Evolutionary conservation across 1,140 invertebrate species (phyloP).

Genomic region (Cataglyphis hispanica): DNA sequence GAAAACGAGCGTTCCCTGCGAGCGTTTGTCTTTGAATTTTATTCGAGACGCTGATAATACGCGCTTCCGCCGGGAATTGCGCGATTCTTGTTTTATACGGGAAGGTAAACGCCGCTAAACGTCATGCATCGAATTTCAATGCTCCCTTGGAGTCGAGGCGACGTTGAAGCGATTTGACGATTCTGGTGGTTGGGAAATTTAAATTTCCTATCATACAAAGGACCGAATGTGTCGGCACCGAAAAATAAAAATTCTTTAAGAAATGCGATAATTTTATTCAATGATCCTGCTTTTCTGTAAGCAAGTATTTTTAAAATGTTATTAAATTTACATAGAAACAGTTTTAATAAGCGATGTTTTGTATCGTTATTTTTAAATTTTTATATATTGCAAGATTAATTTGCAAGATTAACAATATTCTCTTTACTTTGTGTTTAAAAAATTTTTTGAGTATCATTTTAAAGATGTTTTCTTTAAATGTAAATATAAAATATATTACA

Average conservation of each 20-base stretch:
- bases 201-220: conserved; percentile 49
- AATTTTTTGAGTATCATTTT: background rate
- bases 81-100: conserved; percentile 67
- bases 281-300: background rate
- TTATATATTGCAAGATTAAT: background rate
- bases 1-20: conserved; percentile 66
- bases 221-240: conserved; percentile 32
- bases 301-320: conserved; percentile 7
- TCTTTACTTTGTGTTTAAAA: background rate
- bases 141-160: conserved; percentile 39
- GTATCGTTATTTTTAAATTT: background rate
- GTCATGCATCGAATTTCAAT: conserved; percentile 65
- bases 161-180: conserved; percentile 41
- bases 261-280: conserved; percentile 42
- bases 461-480: background rate
- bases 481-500: background rate
- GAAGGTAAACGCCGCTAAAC: conserved; percentile 38
- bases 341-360: background rate
- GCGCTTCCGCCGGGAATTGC: conserved; percentile 70
- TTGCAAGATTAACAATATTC: background rate
- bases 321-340: background rate
- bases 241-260: conserved; percentile 46
- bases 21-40: conserved; percentile 71
- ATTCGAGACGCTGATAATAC: conserved; percentile 76
- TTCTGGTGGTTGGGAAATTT: conserved; percentile 56